Evolutionary conservation across 2,888 invertebrate genomes (phyloP), one percentile per base, ranked within the genome.

Genomic region (Drosophila imparisetae): DNA sequence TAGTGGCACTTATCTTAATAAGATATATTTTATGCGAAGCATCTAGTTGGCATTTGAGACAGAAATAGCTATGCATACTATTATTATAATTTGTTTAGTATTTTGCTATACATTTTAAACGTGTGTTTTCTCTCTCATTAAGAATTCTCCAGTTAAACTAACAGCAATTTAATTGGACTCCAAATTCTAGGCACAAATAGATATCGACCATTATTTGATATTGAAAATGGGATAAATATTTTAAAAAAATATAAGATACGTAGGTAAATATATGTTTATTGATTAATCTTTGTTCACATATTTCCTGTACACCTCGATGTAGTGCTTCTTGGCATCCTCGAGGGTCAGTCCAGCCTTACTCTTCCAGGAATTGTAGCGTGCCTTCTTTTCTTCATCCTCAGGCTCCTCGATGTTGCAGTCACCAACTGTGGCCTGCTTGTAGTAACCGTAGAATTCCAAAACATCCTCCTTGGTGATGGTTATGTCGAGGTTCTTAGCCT

Each of bases 351-450:
- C 98, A 93, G 98, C 97, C 92, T 96, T 96, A 66, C 93, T 94
- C 79, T 95, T 95, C 98, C 98, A 99, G 3, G 97, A 95, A 92
- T 97, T 96, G 97, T 97, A 98, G 93, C 99, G 98, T 11, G 98
- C 98, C 92, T 97, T 98, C 80, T 98, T 98, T 92, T 96, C 96
- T 83, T 96, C 92, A 90, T 98, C 98, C 76, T 98, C 98, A 62
- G 98, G 98, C 83, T 96, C 95, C 58, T 94, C 98, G 78, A 95
- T 97, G 92, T 96, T 95, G 82, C 95, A 94, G 91, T 98, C 97
- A 2, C 98, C 98, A 75, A 95, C 93, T 64, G 95, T 95, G 6
- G 95, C 97, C 93, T 98, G 98, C 92, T 98, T 98, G 94, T 94
- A 98, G 24, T 97, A 94, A 13, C 95, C 96, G 93, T 98, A 98